Evolutionary conservation across 1,140 invertebrate genomes (phyloP).

Genomic region (fruit fly (Drosophila melanogaster)): Release_6_plus_ISO1_MT NT_033777.3:21995501-21996000

Average conservation of each 20-base stretch:
- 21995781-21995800: rapidly evolving
- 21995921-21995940: conserved; percentile 94
- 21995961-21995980: conserved; percentile 87
- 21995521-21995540: conserved; percentile 97
- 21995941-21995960: conserved; percentile 94
- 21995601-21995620: conserved; percentile 76
- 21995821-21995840: conserved; percentile 16
- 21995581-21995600: conserved; percentile 85
- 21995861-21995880: conserved; percentile 63
- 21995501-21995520: conserved; percentile 86
- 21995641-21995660: conserved; percentile 51
- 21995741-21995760: conserved; percentile 50
- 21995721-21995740: conserved; percentile 59
- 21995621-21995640: conserved; percentile 62
- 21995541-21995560: conserved; percentile 97
- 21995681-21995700: conserved; percentile 42
- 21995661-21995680: conserved; percentile 34
- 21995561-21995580: conserved; percentile 95
- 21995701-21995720: conserved; percentile 63
- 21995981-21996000: conserved; percentile 83
- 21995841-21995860: conserved; percentile 74
- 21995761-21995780: conserved; percentile 60
- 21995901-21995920: conserved; percentile 86
- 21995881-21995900: conserved; percentile 49
- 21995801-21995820: background rate